A percentile compares a stretch with the other conserved stretches of the same genome.
These are phyloP conservation scores for Nebria brevicollis DNA, from an alignment of 2,888 invertebrate species.

Conservation along the genomic window DNA sequence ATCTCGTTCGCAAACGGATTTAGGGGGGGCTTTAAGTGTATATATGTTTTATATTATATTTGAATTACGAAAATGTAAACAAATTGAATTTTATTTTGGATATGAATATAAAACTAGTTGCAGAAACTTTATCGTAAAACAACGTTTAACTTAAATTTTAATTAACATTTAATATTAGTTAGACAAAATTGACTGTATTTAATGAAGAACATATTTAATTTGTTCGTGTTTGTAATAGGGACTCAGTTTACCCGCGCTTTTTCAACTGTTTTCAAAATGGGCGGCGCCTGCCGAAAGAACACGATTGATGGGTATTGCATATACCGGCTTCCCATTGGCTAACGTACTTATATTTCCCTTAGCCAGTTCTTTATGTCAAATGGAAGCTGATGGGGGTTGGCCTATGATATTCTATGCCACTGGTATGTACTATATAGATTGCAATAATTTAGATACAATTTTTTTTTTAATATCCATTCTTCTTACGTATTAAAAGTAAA, in stretches of 20 bases:
- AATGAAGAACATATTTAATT: no score
- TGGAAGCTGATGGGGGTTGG: slow-evolving; percentile 69
- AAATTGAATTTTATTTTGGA: no score
- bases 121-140: no score
- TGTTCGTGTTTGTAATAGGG: slow-evolving; percentile 54
- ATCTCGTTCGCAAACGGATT: slow-evolving; percentile 9
- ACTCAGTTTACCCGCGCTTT: slow-evolving; percentile 58
- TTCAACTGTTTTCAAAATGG: slow-evolving; percentile 61
- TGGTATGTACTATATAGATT: slow-evolving; percentile 55
- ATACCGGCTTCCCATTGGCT: slow-evolving; percentile 63
- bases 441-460: no score
- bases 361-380: slow-evolving; percentile 67
- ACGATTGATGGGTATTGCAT: slow-evolving; percentile 60
- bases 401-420: slow-evolving; percentile 69
- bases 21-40: not conserved
- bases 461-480: no score
- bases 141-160: no score
- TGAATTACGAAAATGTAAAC: no score
- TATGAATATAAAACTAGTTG: no score
- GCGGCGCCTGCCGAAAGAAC: slow-evolving; percentile 61
- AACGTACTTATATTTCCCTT: slow-evolving; percentile 67
- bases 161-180: no score
- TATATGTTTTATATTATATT: not conserved
- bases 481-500: not conserved
- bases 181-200: no score